Evolutionary conservation across 2,113 vertebrate species (phyloP).

Genomic region (Eulacestoma nigropectus): DNA sequence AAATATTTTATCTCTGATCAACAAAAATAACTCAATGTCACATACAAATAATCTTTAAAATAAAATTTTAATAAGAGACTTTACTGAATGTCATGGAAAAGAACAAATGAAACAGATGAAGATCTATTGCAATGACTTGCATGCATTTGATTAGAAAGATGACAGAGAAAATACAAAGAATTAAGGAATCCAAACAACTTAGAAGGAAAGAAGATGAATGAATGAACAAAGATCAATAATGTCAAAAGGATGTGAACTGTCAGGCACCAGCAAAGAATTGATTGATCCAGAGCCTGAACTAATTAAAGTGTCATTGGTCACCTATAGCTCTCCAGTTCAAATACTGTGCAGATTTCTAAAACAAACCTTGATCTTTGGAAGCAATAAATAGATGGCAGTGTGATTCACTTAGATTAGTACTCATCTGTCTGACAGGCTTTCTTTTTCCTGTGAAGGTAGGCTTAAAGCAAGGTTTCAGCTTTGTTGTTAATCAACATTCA

Average conservation of each 20-base stretch:
- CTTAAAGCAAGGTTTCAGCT: not conserved
- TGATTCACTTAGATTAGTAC: constrained; percentile 6
- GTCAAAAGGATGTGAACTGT: not conserved
- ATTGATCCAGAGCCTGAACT: constrained; percentile 44
- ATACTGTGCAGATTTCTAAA: constrained; percentile 2
- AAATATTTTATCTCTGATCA: not conserved
- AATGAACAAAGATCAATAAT: constrained; percentile 45
- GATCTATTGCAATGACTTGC: not conserved
- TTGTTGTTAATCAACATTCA: not conserved
- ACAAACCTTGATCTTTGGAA: constrained; percentile 6
- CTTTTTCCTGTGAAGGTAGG: not conserved
- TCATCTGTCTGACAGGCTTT: not conserved
- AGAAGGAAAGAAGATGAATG: constrained; percentile 13
- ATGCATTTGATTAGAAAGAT: not conserved
- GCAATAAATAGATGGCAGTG: constrained; percentile 6
- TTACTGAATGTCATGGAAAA: not conserved
- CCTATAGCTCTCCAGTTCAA: not conserved
- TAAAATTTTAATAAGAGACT: not conserved
- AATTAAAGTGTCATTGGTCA: constrained; percentile 58
- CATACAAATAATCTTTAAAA: not conserved
- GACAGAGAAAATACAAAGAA: constrained; percentile 25
- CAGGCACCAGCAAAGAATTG: not conserved
- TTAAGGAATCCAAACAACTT: constrained; percentile 17
- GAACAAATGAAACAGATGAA: not conserved
- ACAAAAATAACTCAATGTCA: not conserved